Conservation (phyloP, 2,797 vertebrate genomes). For the Poecilia velifera region DNA sequence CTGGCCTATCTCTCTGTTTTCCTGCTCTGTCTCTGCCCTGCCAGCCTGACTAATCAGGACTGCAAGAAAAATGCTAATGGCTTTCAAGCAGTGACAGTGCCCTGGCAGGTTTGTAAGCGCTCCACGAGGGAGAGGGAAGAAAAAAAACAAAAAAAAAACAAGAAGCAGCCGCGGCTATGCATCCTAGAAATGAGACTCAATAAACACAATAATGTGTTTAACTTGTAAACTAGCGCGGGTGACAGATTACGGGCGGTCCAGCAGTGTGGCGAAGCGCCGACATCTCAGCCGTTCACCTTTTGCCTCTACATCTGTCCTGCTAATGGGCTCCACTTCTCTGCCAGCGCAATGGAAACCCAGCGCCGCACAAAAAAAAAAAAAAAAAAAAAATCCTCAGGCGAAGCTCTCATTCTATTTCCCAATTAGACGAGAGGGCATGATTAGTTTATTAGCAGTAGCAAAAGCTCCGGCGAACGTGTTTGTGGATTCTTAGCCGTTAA, state of each 20-base stretch:
- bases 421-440: conserved; percentile 84
- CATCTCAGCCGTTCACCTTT: conserved; percentile 80
- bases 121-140: conserved; percentile 43
- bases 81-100: conserved; percentile 66
- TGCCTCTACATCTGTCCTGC: conserved; percentile 80
- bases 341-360: conserved; percentile 52
- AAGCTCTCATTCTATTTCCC: conserved; percentile 80
- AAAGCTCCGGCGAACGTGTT: conserved; percentile 83
- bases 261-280: conserved; percentile 61
- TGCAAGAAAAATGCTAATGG: conserved; percentile 69
- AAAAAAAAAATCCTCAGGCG: conserved; percentile 66
- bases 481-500: conserved; percentile 86
- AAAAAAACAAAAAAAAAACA: neutral
- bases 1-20: conserved; percentile 29
- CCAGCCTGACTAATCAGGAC: conserved; percentile 65
- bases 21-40: conserved; percentile 39
- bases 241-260: conserved; percentile 77
- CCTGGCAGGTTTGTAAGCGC: conserved; percentile 65
- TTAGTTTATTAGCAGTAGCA: conserved; percentile 86
- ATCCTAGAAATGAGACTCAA: conserved; percentile 72
- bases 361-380: conserved; percentile 26
- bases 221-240: conserved; percentile 79
- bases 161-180: conserved; percentile 43
- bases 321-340: conserved; percentile 71
- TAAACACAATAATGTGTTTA: conserved; percentile 83